Base-by-base conservation (phyloP, 2,113 vertebrate genomes). In the Bufo bufo region DNA sequence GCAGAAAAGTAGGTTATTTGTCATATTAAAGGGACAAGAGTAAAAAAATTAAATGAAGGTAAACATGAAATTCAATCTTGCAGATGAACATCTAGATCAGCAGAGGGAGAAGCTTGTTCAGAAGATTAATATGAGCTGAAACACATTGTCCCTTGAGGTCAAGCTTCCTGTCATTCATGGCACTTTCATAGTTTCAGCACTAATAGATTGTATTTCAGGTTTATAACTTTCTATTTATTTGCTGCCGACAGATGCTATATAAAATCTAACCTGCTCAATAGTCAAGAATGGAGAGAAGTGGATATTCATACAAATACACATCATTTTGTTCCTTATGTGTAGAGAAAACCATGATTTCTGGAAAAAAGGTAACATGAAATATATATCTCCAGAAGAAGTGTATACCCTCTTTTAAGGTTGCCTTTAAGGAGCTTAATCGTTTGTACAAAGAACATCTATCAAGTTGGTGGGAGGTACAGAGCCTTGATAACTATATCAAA, bases 1-100 rank as follows among this genome's bases (percentile, higher is more conserved):
- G 17, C 85, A 79, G 63, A 80, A 87, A 79, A 80, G 77, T 71
- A 87, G 77, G 77, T 87, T 80, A 69, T 80, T 63, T 56, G 77
- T 80, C 77, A 87, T 87, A 87, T 80, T 56, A 81, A 71, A 87
- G 11, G 61, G 77, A 69, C 77, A 80, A 69, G 23, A 56, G 49
- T n/a, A 86, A 75, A 86, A 33, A 50, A 86, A 78, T 12, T 58
- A 81, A 81, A 80, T 86, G 33, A 79, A 69, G 20, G 77, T 87
- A 56, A 50, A 58, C n/a, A 58, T 66, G 16, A 87, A 81, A 87
- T 66, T 10, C 16, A 80, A 87, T 78, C 50, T 56, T 71, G 13
- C 59, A 87, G 85, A 78, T 65, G 85, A 78, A 86, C 71, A 77
- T 85, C 84, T 77, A 86, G 72, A 65, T 45, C 49, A 66, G 49